Base-by-base conservation (phyloP, 2,113 vertebrate genomes). In the Engystomops pustulosus region DNA sequence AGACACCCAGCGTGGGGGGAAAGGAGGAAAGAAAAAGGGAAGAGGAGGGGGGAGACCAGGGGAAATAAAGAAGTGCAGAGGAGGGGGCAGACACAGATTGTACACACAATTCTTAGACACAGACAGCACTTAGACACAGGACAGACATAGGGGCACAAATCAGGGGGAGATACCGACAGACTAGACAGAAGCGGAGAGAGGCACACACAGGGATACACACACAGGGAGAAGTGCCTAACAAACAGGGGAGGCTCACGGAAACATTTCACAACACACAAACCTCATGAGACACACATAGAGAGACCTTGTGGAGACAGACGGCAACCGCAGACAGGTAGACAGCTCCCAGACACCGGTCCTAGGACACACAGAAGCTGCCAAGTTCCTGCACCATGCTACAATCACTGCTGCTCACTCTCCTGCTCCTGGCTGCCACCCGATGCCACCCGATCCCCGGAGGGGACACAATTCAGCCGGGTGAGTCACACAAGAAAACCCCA, bases 71-170 rank as follows among this genome's bases (percentile, higher is more conserved):
- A 55, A 69, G 82, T 25, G 74, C 45, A 55, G 72, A 53, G 72
- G 60, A 77, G 60, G 74, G 62, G 74, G 62, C 60, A 53, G 60
- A 55, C 41, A 36, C 34, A 44, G 74, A 77, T 77, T 84, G 82
- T 83, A 49, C 80, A 72, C 80, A 71, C 70, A 83, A 83, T 75
- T 75, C 81, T 67, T 51, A 84, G 81, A 84, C 72, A 84, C 81
- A 84, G 82, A 84, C 81, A 74, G 69, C 69, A 75, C 81, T 75
- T 47, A 83, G 81, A 83, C 80, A 82, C 80, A 82, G 69, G 81
- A 76, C 82, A 84, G 72, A 77, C 82, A 84, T 69, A 84, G 82
- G 82, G 82, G 74, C 82, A 84, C 71, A 41, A 47, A 76, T 68
- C 38, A 75, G 81, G 81, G 81, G 81, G 81, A 76, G 81, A 76